Base-by-base conservation (phyloP, 2,888 invertebrate species). In the Athalia rosae region DNA sequence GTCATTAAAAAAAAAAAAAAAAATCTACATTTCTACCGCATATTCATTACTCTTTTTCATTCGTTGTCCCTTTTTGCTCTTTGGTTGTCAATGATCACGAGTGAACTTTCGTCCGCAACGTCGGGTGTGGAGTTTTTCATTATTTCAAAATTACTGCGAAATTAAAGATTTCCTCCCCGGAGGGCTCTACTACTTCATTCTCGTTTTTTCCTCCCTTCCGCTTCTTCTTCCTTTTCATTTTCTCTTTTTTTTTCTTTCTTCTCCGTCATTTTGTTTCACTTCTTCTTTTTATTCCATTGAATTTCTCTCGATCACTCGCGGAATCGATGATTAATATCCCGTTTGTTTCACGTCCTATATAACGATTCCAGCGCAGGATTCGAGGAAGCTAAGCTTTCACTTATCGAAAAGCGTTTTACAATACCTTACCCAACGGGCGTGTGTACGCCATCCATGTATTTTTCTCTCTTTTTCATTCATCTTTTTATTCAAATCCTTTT, bases 351-450 rank as follows among this genome's bases (percentile, higher is more conserved):
- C 50, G 15, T 53, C 67, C 28, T 28, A 28, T 28, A 28, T 28
- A 28, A 28, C 28, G 28, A 28, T 28, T 28, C 28, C 28, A 28
- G 28, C 28, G 28, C 28, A 67, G 67, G 53, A 53, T 67, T 48
- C 62, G 13, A 67, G 50, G 11, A 28, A 28, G 28, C 28, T 41
- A 53, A 66, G 66, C 66, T 66, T 66, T 47, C 66, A 66, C 15
- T 66, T 66, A 66, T 15, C 15, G 62, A 62, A 62, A 62, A 62
- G 62, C 62, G 62, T 62, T 62, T 11, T 62, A 62, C 45, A 64
- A 64, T 64, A 15, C 28, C 28, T 28, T 28, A 28, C 28, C 4
- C 13, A 9, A 64, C 7, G 13, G 48, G n/a, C 15, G 15, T 47
- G 48, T 64, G 45, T 64, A 7, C 43, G 7, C 45, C 45, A 6